Evolutionary conservation across 2,113 vertebrate species (phyloP).

Genomic region (Vulpes ferrilata): DNA sequence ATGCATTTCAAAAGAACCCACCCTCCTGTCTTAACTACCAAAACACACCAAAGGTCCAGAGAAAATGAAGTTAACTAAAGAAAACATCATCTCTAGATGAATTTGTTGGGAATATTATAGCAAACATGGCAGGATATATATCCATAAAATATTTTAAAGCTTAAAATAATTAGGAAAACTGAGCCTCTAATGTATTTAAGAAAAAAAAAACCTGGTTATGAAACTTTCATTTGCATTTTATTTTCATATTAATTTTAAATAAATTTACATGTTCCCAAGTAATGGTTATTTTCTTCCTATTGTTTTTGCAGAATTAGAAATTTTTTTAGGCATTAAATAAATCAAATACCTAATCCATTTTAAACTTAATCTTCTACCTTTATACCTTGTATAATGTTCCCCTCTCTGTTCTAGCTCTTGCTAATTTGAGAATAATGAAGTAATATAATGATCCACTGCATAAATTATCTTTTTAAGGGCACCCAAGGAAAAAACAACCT

Average conservation of each 20-base stretch:
- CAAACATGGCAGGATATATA: slow-evolving; percentile 16
- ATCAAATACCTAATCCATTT: slow-evolving; percentile 4
- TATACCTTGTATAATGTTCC: not conserved
- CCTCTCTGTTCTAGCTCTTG: slow-evolving; percentile 34
- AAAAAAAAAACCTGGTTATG: not conserved
- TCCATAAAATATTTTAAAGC: slow-evolving; percentile 41
- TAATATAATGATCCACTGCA: slow-evolving; percentile 28
- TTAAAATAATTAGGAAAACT: slow-evolving; percentile 47
- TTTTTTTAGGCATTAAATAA: slow-evolving; percentile 27
- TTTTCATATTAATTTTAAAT: slow-evolving; percentile 50
- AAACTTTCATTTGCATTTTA: slow-evolving; percentile 45
- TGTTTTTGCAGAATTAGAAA: slow-evolving; percentile 22
- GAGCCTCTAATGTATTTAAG: not conserved
- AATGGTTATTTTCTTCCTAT: slow-evolving; percentile 27
- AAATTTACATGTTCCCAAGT: slow-evolving; percentile 29
- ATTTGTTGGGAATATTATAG: not conserved
- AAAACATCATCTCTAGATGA: slow-evolving; percentile 19
- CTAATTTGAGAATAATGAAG: slow-evolving; percentile 48
- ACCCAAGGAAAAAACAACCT: slow-evolving; percentile 47
- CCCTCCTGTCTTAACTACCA: slow-evolving; percentile 39
- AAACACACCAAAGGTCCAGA: slow-evolving; percentile 58
- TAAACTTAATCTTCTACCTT: slow-evolving; percentile 56
- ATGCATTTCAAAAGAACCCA: slow-evolving; percentile 79
- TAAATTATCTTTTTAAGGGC: slow-evolving; percentile 58
- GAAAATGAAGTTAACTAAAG: slow-evolving; percentile 64